Conservation (phyloP, 2,888 invertebrate genomes). For the Hypena proboscidalis region DNA sequence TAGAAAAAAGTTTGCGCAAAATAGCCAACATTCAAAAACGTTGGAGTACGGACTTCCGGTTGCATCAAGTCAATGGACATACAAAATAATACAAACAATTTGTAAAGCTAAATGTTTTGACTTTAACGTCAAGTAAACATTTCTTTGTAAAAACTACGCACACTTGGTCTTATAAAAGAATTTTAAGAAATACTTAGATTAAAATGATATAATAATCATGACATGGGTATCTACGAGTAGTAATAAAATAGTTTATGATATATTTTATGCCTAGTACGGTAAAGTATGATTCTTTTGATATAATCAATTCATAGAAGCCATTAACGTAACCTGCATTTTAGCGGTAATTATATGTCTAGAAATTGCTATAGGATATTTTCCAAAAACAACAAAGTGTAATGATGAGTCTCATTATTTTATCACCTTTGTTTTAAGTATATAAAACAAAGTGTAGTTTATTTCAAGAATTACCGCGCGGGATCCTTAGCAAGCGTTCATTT, state of each 20-base stretch:
- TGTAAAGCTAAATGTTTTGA: constrained; percentile 75
- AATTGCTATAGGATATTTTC: no score
- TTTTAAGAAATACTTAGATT: constrained; percentile 60
- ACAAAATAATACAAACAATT: constrained; percentile 54
- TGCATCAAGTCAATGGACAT: constrained; percentile 42
- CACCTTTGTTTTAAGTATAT: no score
- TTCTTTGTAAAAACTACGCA: constrained; percentile 36
- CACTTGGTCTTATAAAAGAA: constrained; percentile 67
- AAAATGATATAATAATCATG: constrained; percentile 29
- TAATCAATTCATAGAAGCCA: no score
- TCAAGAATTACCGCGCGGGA: no score
- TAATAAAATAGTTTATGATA: constrained; percentile 4
- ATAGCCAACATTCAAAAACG: constrained; percentile 26
- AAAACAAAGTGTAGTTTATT: no score
- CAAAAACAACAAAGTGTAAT: no score
- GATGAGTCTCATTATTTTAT: no score
- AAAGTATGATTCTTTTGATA: no score
- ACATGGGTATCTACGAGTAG: constrained; percentile 1
- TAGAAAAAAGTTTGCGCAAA: constrained; percentile 50
- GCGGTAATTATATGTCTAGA: no score
- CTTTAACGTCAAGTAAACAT: constrained; percentile 52
- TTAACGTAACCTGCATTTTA: no score
- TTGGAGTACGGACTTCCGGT: constrained; percentile 69
- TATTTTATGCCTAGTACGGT: no score
- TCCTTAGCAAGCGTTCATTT: no score